Conservation (phyloP, 1,140 invertebrate species). For the Maniola jurtina region DNA sequence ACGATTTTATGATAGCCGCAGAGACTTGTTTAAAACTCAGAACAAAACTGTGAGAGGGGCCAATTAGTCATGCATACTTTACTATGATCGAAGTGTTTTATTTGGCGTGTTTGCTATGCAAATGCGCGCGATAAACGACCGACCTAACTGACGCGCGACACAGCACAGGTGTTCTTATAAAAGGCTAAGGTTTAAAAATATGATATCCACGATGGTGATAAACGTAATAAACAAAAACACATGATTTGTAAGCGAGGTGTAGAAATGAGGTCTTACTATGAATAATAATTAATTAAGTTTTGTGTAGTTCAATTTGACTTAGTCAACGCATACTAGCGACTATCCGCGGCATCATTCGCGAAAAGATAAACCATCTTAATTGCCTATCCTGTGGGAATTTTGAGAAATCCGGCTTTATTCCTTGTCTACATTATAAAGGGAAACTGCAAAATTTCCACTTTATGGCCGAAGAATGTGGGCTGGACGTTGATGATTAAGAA, state of each 20-base stretch:
- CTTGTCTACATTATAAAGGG: too few relatives aligned
- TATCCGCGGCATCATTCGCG: too few relatives aligned
- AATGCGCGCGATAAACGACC: slow-evolving; percentile 50
- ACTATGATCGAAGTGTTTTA: slow-evolving; percentile 51
- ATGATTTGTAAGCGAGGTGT: neutral
- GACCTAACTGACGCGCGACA: slow-evolving; percentile 30
- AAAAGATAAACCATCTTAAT: too few relatives aligned
- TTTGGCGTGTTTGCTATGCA: slow-evolving; percentile 53
- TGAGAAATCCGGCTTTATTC: too few relatives aligned
- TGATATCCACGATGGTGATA: neutral
- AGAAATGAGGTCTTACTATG: neutral
- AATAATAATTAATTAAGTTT: neutral
- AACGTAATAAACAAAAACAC: neutral
- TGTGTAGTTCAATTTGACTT: neutral
- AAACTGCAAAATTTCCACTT: too few relatives aligned
- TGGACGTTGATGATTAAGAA: too few relatives aligned
- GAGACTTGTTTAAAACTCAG: slow-evolving; percentile 18
- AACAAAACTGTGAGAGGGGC: slow-evolving; percentile 21
- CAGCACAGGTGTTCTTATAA: slow-evolving; percentile 45
- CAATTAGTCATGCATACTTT: slow-evolving; percentile 54
- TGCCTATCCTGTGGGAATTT: too few relatives aligned
- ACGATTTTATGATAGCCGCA: neutral
- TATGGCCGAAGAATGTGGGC: too few relatives aligned
- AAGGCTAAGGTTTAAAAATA: neutral
- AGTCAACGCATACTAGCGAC: too few relatives aligned